phyloP scores from a whole-genome alignment of 92 coral and sea anemone genomes.

The Parazoanthus darwini region DNA sequence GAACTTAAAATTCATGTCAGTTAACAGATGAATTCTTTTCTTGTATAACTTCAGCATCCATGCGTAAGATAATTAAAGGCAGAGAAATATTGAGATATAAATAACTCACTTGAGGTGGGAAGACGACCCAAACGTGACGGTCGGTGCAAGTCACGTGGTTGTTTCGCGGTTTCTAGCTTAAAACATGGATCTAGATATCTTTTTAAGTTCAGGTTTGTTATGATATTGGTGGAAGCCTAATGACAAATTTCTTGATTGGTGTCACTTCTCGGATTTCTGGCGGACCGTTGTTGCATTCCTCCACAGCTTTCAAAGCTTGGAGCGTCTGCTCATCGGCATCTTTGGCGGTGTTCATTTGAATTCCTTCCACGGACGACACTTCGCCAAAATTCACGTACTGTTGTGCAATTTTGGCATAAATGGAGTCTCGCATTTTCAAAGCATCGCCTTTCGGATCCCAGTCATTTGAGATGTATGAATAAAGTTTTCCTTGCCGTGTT shows the following conservation, averaged over 20 bases:
- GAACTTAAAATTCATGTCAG: too few species aligned
- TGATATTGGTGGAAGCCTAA: conserved; percentile 20
- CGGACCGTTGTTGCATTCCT: conserved; percentile 18
- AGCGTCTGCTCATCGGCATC: background rate
- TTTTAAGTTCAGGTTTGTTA: background rate
- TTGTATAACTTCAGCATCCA: too few species aligned
- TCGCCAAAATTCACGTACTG: conserved; percentile 17
- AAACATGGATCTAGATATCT: background rate
- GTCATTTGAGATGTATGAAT: background rate
- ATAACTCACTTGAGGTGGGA: too few species aligned
- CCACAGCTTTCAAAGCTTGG: conserved; percentile 22
- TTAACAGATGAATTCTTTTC: too few species aligned
- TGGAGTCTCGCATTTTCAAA: background rate
- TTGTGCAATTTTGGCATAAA: conserved; percentile 1
- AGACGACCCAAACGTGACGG: too few species aligned
- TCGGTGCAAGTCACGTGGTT: too few species aligned
- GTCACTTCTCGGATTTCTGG: conserved; percentile 18
- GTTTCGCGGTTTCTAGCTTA: too few species aligned
- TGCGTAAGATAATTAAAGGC: too few species aligned
- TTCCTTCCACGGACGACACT: conserved; percentile 18
- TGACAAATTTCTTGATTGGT: conserved; percentile 25
- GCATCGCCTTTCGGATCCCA: conserved; percentile 1
- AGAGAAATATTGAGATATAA: too few species aligned
- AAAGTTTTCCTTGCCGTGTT: background rate
- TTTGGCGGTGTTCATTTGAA: background rate